Conservation (phyloP, 2,113 vertebrate species). For the Cisticola juncidis region DNA sequence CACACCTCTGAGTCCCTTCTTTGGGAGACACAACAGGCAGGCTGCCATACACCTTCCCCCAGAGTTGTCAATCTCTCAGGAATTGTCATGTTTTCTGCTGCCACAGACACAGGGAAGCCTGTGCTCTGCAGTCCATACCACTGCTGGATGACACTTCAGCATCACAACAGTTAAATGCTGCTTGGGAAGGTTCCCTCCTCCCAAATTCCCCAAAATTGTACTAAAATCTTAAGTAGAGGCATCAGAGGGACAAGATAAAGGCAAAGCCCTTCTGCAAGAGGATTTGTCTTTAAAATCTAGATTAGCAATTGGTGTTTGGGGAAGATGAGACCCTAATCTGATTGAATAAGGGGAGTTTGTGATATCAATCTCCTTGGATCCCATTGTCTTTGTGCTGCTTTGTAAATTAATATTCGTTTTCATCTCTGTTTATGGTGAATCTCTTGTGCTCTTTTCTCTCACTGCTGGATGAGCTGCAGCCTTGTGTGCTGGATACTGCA, state of each 20-base stretch:
- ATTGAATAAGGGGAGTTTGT: conserved; percentile 19
- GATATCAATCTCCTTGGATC: conserved; percentile 40
- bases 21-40: neutral
- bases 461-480: neutral
- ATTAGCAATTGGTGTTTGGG: conserved; percentile 40
- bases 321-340: conserved; percentile 47
- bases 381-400: conserved; percentile 53
- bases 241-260: conserved; percentile 31
- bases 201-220: neutral
- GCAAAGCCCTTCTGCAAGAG: conserved; percentile 36
- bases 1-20: neutral
- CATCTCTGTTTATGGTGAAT: neutral
- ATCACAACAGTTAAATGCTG: neutral
- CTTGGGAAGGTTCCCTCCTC: neutral
- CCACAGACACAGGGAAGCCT: neutral
- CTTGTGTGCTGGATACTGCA: neutral
- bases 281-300: conserved; percentile 54
- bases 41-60: neutral
- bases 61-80: accelerated
- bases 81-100: neutral
- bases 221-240: neutral
- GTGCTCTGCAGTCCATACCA: accelerated
- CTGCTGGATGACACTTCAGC: neutral
- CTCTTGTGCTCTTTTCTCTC: conserved; percentile 7
- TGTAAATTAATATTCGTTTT: conserved; percentile 59